Percentiles rank a stretch among this genome's conserved stretches.
Evolutionary conservation across 2,888 invertebrate genomes (phyloP).

Genomic region (Meteorus cinctellus): DNA sequence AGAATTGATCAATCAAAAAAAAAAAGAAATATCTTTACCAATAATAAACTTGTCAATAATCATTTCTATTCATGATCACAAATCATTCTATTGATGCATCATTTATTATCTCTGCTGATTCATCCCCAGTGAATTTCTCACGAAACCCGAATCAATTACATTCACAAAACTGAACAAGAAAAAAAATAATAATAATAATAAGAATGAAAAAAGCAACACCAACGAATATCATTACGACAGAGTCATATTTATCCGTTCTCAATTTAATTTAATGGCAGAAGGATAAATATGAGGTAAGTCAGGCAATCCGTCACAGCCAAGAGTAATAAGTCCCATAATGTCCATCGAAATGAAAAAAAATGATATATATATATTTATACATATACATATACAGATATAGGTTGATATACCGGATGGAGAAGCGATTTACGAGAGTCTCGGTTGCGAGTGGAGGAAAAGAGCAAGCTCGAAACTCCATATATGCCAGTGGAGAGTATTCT

Average conservation of each 20-base stretch:
- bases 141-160: too few species aligned
- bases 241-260: background rate
- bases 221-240: background rate
- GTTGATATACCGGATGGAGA: conserved; percentile 34
- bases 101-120: too few species aligned
- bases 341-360: conserved; percentile 48
- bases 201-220: too few species aligned
- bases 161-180: too few species aligned
- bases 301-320: conserved; percentile 50
- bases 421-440: conserved; percentile 44
- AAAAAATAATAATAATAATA: too few species aligned
- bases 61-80: too few species aligned
- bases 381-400: conserved; percentile 25
- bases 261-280: background rate
- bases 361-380: background rate
- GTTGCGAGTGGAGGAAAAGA: conserved; percentile 44
- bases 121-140: too few species aligned
- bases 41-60: too few species aligned
- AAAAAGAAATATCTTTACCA: too few species aligned
- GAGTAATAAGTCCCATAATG: conserved; percentile 57
- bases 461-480: conserved; percentile 33
- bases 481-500: conserved; percentile 41
- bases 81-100: too few species aligned
- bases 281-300: conserved; percentile 4
- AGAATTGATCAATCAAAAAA: too few species aligned